Conservation (phyloP, 2,113 vertebrate species). For the Engraulis encrasicolus region DNA sequence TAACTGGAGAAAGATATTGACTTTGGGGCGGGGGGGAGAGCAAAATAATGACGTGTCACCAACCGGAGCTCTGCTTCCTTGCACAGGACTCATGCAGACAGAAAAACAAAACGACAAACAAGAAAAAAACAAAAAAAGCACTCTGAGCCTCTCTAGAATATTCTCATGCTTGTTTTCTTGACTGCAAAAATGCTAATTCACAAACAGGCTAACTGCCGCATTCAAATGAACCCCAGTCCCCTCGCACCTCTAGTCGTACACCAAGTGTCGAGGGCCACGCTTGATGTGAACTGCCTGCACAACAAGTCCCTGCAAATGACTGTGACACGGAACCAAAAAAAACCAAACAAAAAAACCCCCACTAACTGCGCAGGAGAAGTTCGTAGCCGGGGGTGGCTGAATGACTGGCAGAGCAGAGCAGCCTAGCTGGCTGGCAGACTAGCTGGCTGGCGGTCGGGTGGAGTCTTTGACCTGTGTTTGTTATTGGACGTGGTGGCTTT, state of each 20-base stretch:
- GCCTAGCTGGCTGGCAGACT: background rate
- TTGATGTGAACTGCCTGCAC: background rate
- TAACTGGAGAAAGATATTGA: background rate
- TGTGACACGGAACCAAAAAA: slow-evolving; percentile 27
- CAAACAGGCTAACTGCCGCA: slow-evolving; percentile 1
- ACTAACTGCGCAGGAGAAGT: slow-evolving; percentile 12
- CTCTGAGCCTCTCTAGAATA: background rate
- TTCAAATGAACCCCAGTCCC: slow-evolving; percentile 7
- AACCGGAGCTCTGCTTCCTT: background rate
- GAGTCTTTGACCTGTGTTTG: slow-evolving; percentile 53
- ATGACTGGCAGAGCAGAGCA: background rate
- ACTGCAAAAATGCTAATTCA: slow-evolving; percentile 13
- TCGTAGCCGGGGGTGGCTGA: slow-evolving; percentile 4
- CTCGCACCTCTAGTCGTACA: background rate
- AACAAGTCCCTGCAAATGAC: slow-evolving; percentile 17
- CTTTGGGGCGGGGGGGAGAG: background rate
- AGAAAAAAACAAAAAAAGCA: background rate
- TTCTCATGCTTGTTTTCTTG: background rate
- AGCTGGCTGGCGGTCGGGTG: background rate
- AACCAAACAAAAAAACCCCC: no score
- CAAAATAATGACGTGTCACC: background rate
- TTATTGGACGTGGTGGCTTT: slow-evolving; percentile 19
- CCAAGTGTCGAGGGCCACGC: background rate
- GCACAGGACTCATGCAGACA: background rate
- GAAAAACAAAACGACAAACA: no score